A percentile compares a stretch with the other conserved stretches of the same genome.
phyloP scores from a whole-genome alignment of 2,888 invertebrate genomes.

The Eupithecia dodoneata region DNA sequence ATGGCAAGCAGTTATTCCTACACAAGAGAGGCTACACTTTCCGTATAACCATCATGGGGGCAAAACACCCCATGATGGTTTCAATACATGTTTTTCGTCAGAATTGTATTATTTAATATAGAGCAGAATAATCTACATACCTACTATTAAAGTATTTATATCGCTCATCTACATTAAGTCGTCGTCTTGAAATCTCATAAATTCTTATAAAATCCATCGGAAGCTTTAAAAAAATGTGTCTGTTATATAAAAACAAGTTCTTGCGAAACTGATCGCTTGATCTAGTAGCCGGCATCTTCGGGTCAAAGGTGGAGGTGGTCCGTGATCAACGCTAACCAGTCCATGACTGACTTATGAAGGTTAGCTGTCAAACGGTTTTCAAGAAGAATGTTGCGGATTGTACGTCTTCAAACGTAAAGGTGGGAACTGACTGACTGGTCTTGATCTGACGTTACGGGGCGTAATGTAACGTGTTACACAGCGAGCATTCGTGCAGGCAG shows the following conservation, averaged over 20 bases:
- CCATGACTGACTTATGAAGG: constrained; percentile 24
- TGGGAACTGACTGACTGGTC: too few relatives aligned
- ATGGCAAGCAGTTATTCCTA: too few relatives aligned
- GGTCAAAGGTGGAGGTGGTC: constrained; percentile 30
- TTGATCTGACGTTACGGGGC: too few relatives aligned
- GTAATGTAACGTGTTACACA: too few relatives aligned
- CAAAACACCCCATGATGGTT: too few relatives aligned
- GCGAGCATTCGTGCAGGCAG: too few relatives aligned
- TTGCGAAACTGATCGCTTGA: background rate
- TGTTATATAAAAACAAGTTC: background rate
- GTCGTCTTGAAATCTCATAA: constrained; percentile 1
- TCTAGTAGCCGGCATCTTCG: constrained; percentile 22
- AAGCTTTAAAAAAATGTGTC: background rate
- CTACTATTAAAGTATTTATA: background rate
- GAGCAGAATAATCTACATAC: background rate
- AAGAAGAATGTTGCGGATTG: background rate
- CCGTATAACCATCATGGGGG: too few relatives aligned
- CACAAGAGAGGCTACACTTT: too few relatives aligned
- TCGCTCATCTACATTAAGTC: background rate
- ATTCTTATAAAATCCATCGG: background rate
- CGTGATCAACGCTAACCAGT: constrained; percentile 16
- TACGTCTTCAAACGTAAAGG: background rate
- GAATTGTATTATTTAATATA: background rate
- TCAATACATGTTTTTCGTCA: too few relatives aligned
- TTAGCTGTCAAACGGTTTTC: constrained; percentile 5